Base-by-base conservation (phyloP, 2,888 invertebrate genomes). In the Sipha maydis region DNA sequence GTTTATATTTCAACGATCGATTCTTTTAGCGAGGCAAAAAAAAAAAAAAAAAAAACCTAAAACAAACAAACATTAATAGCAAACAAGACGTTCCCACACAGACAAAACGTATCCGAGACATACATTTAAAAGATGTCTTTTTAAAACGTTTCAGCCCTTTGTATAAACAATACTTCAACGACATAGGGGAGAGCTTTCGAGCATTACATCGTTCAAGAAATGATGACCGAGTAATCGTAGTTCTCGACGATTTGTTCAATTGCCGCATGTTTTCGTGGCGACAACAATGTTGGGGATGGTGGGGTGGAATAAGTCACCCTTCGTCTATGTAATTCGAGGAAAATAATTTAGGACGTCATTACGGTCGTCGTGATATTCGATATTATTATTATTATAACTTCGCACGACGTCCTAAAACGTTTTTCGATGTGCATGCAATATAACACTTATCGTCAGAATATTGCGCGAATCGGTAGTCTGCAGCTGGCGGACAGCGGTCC, bases 141-240 rank as follows among this genome's bases (percentile, higher is more conserved):
- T 85, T 85, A 77, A 85, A 77, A 77, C 84, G 77, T 85, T 85
- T 77, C 67, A 77, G 85, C 85, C 85, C 77, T 85, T 85, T 85
- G 76, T 77, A 85, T 77, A 69, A 85, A 77, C 85, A 77, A 67
- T 69, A 28, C 38, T 19, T 48, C 48, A 48, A 31, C 31, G 25
- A 31, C 34, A 38, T 28, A 84, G 84, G 85, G 85, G 85, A 85
- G 85, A 85, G 85, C 77, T 85, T 85, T 85, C 85, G 85, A 77
- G 85, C 85, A 77, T 85, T 77, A 85, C 85, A 48, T 69, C 85
- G 85, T 77, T 77, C 21, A 69, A 85, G 77, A 85, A 85, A 85
- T 85, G 77, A 85, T 85, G 77, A 85, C 77, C 76, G 61, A 75
- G 75, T 61, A 84, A 84, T 76, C 34, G 83, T 83, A 76, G 84